Evolutionary conservation across 2,888 invertebrate genomes (phyloP).

Genomic region (Drosophila ezoana): DNA sequence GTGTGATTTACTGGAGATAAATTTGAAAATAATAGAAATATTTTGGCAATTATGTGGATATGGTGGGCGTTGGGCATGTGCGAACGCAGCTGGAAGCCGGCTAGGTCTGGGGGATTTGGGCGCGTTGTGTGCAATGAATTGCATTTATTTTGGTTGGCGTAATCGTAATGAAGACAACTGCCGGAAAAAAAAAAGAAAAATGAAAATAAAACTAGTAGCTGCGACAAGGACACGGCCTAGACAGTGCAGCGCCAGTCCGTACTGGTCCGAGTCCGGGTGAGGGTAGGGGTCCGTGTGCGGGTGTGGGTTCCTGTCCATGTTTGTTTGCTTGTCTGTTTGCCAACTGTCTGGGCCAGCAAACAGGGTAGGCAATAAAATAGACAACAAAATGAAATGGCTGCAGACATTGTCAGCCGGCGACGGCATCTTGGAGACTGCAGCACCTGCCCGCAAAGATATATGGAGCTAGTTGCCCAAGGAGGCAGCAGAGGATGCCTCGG

Average conservation of each 20-base stretch:
- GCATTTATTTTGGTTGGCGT: conserved; percentile 54
- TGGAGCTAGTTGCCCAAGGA: conserved; percentile 37
- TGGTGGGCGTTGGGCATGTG: conserved; percentile 9
- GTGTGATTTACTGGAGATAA: not conserved
- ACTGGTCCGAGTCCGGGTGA: not conserved
- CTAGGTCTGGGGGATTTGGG: conserved; percentile 13
- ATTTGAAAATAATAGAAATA: conserved; percentile 3
- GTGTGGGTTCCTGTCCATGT: conserved; percentile 18
- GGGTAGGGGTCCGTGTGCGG: not conserved
- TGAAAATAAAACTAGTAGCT: conserved; percentile 14
- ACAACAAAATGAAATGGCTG: conserved; percentile 75
- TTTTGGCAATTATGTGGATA: conserved; percentile 1
- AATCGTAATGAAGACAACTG: conserved; percentile 63
- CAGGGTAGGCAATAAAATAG: conserved; percentile 73
- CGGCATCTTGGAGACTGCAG: conserved; percentile 51
- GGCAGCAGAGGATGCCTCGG: not conserved
- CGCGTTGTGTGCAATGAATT: conserved; percentile 65
- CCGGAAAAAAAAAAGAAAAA: conserved; percentile 16
- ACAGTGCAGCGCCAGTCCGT: conserved; percentile 11
- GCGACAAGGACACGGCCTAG: conserved; percentile 52
- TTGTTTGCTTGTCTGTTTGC: conserved; percentile 50
- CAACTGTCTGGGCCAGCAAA: conserved; percentile 56
- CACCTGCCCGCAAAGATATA: conserved; percentile 41
- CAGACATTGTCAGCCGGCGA: conserved; percentile 60
- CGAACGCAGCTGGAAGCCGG: not conserved